A percentile compares a stretch with the other conserved stretches of the same genome.
phyloP scores from a whole-genome alignment of 64 coral and sea anemone genomes.

The Hydrozoanthus tunicans region DNA sequence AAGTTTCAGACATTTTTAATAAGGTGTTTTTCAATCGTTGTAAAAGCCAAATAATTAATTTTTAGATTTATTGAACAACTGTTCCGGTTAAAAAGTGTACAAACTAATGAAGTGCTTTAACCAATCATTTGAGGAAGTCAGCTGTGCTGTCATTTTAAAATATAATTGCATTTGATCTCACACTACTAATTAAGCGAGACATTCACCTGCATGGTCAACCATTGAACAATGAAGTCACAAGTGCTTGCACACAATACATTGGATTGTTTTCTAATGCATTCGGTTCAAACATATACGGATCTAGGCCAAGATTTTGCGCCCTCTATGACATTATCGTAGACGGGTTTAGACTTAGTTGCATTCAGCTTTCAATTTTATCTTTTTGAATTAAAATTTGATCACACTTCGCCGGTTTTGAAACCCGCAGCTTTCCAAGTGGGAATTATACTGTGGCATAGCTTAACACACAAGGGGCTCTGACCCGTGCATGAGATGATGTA shows the following conservation, averaged over 20 bases:
- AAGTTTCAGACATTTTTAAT: neutral
- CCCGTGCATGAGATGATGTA: conserved; percentile 60
- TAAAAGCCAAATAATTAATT: too few species aligned
- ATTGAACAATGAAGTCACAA: conserved; percentile 6
- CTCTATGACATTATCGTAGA: neutral
- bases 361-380: neutral
- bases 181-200: conserved; percentile 41
- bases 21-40: neutral
- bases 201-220: conserved; percentile 20
- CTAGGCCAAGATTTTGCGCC: neutral
- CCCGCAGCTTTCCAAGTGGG: neutral
- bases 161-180: neutral
- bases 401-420: neutral
- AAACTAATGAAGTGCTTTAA: conserved; percentile 8
- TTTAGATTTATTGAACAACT: too few species aligned
- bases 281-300: neutral
- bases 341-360: neutral
- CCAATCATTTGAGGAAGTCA: neutral
- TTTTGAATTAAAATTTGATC: neutral
- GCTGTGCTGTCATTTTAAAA: conserved; percentile 27
- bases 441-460: neutral
- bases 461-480: conserved; percentile 53
- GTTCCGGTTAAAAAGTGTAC: neutral
- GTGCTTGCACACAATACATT: conserved; percentile 7
- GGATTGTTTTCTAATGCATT: neutral